Evolutionary conservation across 2,113 vertebrate genomes (phyloP), one percentile per base, ranked within the genome.

Genomic region (Gobio gobio): DNA sequence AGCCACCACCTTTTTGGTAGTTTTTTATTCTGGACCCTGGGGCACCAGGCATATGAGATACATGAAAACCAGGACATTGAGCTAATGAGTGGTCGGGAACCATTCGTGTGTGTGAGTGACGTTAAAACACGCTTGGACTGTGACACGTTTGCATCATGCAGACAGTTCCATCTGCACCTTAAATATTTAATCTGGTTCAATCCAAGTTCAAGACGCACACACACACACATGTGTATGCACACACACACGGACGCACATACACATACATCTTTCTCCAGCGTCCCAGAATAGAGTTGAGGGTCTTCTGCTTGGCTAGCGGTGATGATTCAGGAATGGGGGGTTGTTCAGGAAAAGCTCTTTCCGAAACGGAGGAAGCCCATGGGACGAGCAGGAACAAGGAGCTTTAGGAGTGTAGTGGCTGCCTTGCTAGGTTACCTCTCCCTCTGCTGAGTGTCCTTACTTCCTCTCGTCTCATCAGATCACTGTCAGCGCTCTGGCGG

Each of bases 101-200:
- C 96, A 97, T 98, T 98, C 97, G 95, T 95, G 97, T 97, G 96
- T 96, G 95, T 97, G 96, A 97, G 96, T 96, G 96, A 94, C 92
- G 96, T 96, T 96, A 96, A 97, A 96, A 95, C 97, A 95, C 96
- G 95, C 94, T 96, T 95, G 95, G 97, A 99, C 98, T 97, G 97
- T 98, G 97, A 97, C 97, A 97, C 93, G 92, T 97, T 97, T 96
- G 96, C 97, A 95, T 98, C 97, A 97, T 95, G 95, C 93, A 95
- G 97, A 98, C 97, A 97, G 96, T 96, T 98, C 97, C 97, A 99
- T 99, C 97, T 98, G 97, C 96, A 96, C 96, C 94, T 95, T 99
- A 96, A 99, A 99, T 99, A 98, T 99, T 99, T 98, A 94, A 99
- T 98, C 96, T 94, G 94, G 98, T 99, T 99, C 97, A 99, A 94